Evolutionary conservation across 2,797 vertebrate species (phyloP).

Genomic region (Labeo calbasu): DNA sequence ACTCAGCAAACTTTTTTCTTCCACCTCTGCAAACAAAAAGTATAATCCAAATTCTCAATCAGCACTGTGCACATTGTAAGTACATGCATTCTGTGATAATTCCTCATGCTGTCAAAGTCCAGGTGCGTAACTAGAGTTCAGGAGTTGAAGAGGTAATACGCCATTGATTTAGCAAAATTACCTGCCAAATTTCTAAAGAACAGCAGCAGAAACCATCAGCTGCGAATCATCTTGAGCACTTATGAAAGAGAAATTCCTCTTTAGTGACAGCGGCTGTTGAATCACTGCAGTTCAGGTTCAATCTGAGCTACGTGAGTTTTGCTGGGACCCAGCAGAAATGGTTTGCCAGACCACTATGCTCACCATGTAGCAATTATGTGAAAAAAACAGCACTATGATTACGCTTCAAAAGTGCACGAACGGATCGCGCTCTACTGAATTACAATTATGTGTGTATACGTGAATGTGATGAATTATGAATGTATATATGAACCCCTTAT

Average conservation of each 20-base stretch:
- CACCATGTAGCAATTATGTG: background rate
- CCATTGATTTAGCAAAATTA: constrained; percentile 24
- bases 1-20: constrained; percentile 11
- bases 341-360: background rate
- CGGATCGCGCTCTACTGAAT: background rate
- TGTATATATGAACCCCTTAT: background rate
- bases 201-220: constrained; percentile 22
- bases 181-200: constrained; percentile 20
- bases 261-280: background rate
- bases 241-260: constrained; percentile 31
- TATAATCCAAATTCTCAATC: constrained; percentile 38
- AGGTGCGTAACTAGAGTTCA: constrained; percentile 51
- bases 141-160: constrained; percentile 31
- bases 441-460: background rate
- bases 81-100: constrained; percentile 14
- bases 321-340: background rate
- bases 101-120: constrained; percentile 47
- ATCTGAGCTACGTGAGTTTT: constrained; percentile 5
- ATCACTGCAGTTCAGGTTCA: constrained; percentile 17
- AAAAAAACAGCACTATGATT: background rate
- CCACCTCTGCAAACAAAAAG: constrained; percentile 32
- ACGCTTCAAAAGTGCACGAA: constrained; percentile 14
- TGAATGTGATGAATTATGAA: background rate
- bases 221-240: constrained; percentile 7
- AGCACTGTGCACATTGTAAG: constrained; percentile 11